Percentiles rank a stretch among this genome's conserved stretches.
Conservation (phyloP, 1,140 invertebrate genomes). For the Papilio helenus region DNA sequence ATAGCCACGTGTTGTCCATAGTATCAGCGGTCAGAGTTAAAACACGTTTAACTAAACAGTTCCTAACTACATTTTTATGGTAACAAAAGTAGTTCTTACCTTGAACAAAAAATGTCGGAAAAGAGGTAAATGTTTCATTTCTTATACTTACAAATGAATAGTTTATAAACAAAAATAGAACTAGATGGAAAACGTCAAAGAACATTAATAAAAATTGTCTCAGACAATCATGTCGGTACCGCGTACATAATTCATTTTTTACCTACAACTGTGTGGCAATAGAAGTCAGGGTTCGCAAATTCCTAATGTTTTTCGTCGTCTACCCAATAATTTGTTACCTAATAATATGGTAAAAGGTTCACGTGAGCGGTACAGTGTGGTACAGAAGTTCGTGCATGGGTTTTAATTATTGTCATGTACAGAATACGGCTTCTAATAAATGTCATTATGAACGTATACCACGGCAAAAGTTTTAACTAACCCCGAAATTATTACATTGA, state of each 20-base stretch:
- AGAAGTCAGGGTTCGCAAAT: conserved; percentile 32
- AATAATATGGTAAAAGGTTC: conserved; percentile 71
- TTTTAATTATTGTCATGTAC: conserved; percentile 83
- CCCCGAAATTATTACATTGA: conserved; percentile 26
- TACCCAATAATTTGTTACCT: conserved; percentile 74
- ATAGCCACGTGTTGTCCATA: too few species aligned
- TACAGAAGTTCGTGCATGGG: conserved; percentile 77
- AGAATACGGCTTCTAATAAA: conserved; percentile 80
- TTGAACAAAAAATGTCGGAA: neutral
- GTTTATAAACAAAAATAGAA: conserved; percentile 15
- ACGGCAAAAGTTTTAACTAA: conserved; percentile 48
- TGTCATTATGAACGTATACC: conserved; percentile 77
- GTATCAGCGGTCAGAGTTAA: too few species aligned
- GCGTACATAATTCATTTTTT: conserved; percentile 26
- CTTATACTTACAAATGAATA: neutral
- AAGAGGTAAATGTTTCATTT: neutral
- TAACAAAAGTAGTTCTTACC: neutral
- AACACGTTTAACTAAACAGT: too few species aligned
- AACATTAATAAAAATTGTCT: conserved; percentile 30
- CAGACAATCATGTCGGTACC: conserved; percentile 26
- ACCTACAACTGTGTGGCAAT: conserved; percentile 22
- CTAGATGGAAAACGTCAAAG: conserved; percentile 3
- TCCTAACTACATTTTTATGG: too few species aligned
- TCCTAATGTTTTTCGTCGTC: conserved; percentile 63
- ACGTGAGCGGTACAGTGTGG: conserved; percentile 74